A percentile compares a stretch with the other conserved stretches of the same genome.
These are phyloP conservation scores for Campaea margaritaria DNA, from an alignment of 2,888 invertebrate genomes.

Conservation along the genomic window DNA sequence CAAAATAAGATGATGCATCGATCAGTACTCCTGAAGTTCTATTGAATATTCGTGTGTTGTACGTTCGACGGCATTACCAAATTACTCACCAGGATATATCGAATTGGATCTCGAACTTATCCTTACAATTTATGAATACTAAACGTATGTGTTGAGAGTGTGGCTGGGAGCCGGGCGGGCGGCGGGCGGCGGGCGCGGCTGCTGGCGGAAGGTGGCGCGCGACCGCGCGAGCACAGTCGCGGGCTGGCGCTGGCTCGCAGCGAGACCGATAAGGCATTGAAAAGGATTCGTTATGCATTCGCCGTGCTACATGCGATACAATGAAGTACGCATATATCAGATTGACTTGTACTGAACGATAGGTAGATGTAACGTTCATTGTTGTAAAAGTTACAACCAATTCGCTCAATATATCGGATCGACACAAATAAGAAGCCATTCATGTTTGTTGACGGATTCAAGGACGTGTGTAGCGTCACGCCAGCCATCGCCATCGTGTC, in stretches of 20 bases:
- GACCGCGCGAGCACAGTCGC: background rate
- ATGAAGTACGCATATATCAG: conserved; percentile 9
- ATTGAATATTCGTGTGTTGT: too few relatives aligned
- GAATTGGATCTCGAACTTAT: too few relatives aligned
- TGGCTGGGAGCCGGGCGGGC: too few relatives aligned
- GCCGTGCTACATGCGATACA: conserved; percentile 14
- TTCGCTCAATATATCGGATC: conserved; percentile 9
- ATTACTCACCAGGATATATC: too few relatives aligned
- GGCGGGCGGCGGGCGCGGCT: too few relatives aligned
- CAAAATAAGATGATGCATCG: too few relatives aligned
- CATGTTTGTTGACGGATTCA: conserved; percentile 3
- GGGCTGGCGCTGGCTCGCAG: background rate
- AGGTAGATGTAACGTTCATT: conserved; percentile 14
- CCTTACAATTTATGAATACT: too few relatives aligned
- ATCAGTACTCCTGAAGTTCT: too few relatives aligned
- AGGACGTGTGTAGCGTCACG: background rate
- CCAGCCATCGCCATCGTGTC: conserved; percentile 87
- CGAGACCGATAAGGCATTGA: conserved; percentile 22
- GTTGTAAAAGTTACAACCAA: conserved; percentile 7
- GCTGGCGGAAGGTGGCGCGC: too few relatives aligned
- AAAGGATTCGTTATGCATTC: conserved; percentile 26
- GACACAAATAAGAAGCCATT: conserved; percentile 5
- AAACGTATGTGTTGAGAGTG: too few relatives aligned
- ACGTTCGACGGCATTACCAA: too few relatives aligned
- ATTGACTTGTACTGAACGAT: conserved; percentile 15